Evolutionary conservation across 2,797 vertebrate species (phyloP).

Genomic region (Takifugu ocellatus): DNA sequence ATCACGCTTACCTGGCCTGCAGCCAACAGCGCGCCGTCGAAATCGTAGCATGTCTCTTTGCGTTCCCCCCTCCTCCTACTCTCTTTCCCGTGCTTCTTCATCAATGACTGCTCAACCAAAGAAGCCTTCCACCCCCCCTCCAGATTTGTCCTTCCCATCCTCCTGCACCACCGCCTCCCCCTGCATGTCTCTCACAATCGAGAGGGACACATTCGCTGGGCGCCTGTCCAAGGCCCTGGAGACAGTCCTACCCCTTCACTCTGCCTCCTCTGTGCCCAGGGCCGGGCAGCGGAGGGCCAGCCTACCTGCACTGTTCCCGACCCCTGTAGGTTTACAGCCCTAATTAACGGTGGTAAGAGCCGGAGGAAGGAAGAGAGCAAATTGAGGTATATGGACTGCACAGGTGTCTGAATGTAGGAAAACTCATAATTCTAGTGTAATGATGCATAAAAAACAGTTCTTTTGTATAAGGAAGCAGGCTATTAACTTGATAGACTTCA

Average conservation of each 20-base stretch:
- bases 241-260: constrained; percentile 91
- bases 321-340: constrained; percentile 86
- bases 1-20: constrained; percentile 45
- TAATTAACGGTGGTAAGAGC: constrained; percentile 45
- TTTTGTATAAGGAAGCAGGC: background rate
- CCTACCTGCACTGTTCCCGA: constrained; percentile 94
- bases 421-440: background rate
- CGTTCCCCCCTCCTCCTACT: constrained; percentile 86
- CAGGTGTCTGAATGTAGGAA: constrained; percentile 34
- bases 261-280: constrained; percentile 82
- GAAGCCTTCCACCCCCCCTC: constrained; percentile 87
- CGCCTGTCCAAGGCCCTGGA: constrained; percentile 97
- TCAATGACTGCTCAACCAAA: constrained; percentile 68
- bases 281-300: constrained; percentile 90
- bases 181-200: constrained; percentile 75
- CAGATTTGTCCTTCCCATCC: constrained; percentile 78
- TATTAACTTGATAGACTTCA: background rate
- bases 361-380: constrained; percentile 32
- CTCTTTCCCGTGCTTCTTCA: constrained; percentile 58
- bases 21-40: constrained; percentile 73
- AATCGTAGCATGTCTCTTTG: constrained; percentile 98
- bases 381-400: constrained; percentile 12
- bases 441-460: background rate
- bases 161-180: constrained; percentile 69
- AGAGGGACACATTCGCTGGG: constrained; percentile 90